Base-by-base conservation (phyloP, 2,888 invertebrate genomes). In the Plagodis pulveraria region DNA sequence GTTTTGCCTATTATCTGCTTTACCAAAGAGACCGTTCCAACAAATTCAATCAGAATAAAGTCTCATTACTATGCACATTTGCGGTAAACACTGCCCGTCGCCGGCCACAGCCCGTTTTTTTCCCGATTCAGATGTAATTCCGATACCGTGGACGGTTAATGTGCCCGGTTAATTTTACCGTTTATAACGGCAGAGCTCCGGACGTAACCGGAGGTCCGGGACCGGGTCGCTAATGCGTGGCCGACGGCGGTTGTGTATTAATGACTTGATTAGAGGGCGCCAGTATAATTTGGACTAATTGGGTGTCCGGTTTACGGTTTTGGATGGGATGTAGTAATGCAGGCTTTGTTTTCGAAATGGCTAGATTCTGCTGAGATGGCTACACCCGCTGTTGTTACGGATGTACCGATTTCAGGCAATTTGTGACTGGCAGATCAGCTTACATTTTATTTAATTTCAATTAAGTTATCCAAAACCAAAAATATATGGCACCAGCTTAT, bases 241-340 rank as follows among this genome's bases (percentile, higher is more conserved):
- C 53, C 66, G 48, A 58, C 60, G 56, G 58, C 47, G 58, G 56
- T 52, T 58, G 72, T 63, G 65, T 72, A 70, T 69, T 71, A 72
- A 71, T 72, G 50, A 67, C 69, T 70, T 72, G 66, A 68, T 72
- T 70, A 72, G 66, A 66, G 68, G 61, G 52, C 35, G 45, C 54
- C 60, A 46, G 65, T 55, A 65, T 66, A 65, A 62, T 67, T 67
- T 51, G 58, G 42, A 49, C 62, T 72, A 72, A 71, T 71, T 69
- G 69, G 70, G 62, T 71, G 59, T 64, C 62, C 61, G 61, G 57
- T 59, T 62, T 60, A 62, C 58, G 62, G 56, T 58, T 58, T 52
- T 53, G 51, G 45, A 46, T 49, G 41, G 52, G 49, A 56, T 42
- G 52, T 49, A 56, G 36, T 52, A 45, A 55, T 59, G 46, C 43